phyloP scores from a whole-genome alignment of 2,113 vertebrate genomes.

The Equus przewalskii region DNA sequence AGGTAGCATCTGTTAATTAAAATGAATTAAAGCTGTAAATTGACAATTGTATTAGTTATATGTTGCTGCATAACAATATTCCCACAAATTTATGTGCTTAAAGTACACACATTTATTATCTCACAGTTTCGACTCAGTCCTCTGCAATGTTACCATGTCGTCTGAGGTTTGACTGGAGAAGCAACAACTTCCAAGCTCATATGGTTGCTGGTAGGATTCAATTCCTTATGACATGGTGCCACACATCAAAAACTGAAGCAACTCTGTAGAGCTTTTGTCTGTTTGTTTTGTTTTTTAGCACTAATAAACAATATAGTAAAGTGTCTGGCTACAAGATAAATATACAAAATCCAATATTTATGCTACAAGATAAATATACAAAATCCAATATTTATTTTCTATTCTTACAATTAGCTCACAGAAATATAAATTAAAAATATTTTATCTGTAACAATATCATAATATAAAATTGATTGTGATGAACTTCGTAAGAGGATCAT shows the following conservation, averaged over 20 bases:
- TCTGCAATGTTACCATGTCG: background rate
- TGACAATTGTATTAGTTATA: background rate
- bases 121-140: background rate
- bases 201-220: background rate
- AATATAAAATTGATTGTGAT: background rate
- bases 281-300: background rate
- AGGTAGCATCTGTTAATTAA: background rate
- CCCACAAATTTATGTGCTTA: background rate
- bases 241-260: background rate
- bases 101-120: background rate
- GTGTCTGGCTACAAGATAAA: background rate
- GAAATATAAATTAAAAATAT: background rate
- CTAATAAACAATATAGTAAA: slow-evolving; percentile 9
- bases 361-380: background rate
- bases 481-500: background rate
- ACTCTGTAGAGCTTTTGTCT: background rate
- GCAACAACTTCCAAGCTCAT: background rate
- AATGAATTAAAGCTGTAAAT: background rate
- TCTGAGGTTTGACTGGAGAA: background rate
- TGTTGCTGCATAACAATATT: background rate
- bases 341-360: background rate
- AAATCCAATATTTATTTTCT: background rate
- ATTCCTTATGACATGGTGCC: background rate
- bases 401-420: background rate
- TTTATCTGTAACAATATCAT: background rate